Percentiles rank a stretch among this genome's conserved stretches.
Evolutionary conservation across 2,113 vertebrate genomes (phyloP).

Genomic region (Catharus fuscescens): DNA sequence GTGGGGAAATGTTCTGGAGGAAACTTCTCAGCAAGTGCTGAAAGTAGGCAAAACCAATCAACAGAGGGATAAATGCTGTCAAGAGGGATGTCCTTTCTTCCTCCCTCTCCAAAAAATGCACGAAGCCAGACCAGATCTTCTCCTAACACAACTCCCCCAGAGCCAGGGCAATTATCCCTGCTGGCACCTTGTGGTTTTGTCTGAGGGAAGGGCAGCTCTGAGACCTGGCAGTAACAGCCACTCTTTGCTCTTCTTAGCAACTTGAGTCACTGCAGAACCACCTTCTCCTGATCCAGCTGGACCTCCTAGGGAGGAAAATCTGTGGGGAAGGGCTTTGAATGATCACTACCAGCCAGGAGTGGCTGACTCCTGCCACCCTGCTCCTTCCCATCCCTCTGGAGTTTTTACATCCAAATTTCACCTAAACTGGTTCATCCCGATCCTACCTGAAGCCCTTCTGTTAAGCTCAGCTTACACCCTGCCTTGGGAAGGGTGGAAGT

Average conservation of each 20-base stretch:
- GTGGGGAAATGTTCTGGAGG: not conserved
- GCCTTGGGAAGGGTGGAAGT: not conserved
- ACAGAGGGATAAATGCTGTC: not conserved
- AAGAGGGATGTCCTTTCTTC: not conserved
- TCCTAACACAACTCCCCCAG: not conserved
- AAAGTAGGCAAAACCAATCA: not conserved
- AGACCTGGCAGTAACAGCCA: not conserved
- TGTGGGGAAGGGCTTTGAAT: not conserved
- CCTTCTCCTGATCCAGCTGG: not conserved
- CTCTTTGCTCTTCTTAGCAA: not conserved
- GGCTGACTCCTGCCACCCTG: not conserved
- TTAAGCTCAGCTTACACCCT: not conserved
- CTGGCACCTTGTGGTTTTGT: not conserved
- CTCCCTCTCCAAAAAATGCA: not conserved
- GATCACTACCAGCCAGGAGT: not conserved
- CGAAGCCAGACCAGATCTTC: not conserved
- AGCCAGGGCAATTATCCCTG: not conserved
- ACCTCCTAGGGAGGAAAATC: not conserved
- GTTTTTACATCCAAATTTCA: not conserved
- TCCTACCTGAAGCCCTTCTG: conserved; percentile 3
- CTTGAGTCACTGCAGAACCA: not conserved
- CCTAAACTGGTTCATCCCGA: not conserved
- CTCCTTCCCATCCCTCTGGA: not conserved
- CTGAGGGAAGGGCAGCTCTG: not conserved
- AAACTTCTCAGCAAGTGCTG: not conserved